Evolutionary conservation across 2,888 invertebrate genomes (phyloP), one percentile per base, ranked within the genome.

Genomic region (Imbricaverruca yamaguchii): DNA sequence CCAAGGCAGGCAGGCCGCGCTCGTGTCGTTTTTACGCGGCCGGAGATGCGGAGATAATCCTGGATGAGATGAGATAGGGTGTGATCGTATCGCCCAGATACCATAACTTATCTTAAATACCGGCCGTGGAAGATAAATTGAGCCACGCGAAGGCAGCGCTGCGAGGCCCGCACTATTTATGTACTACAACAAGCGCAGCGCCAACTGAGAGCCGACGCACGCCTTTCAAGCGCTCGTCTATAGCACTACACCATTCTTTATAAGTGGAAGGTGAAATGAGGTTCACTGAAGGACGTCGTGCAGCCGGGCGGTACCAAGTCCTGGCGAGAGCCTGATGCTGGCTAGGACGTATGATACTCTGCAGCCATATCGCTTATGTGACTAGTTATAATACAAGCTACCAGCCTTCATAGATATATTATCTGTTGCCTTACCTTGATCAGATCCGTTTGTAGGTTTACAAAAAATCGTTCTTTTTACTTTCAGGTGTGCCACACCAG

Each of bases 31-130:
- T 74, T 74, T 74, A 74, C 53, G 25, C 53, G 18, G 53, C 74
- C 53, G 4, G n/a, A 74, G 74, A 74, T 74, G 53, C 74, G 74
- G 53, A 74, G 74, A 74, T 74, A 53, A 74, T 53, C 74, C 8
- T 18, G 74, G 53, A 74, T 53, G 23, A 15, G 74, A 74, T 74
- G 74, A 74, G 74, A 74, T 74, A 74, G 69, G 74, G 74, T 74
- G 74, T 53, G 74, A 74, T 74, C 18, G 53, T 74, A 74, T 74
- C 74, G 39, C 53, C 74, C 13, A 74, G 74, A 74, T 74, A 74
- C 53, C 74, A 74, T 74, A 74, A 74, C 74, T 74, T 74, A 74
- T 53, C 53, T 74, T 74, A 74, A 74, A 74, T 25, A 74, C 74
- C 53, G 21, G 74, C 15, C 74, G 53, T 13, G 69, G 39, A 25